Evolutionary conservation across 2,113 vertebrate genomes (phyloP).

Genomic region (Chaetodon trifascialis): DNA sequence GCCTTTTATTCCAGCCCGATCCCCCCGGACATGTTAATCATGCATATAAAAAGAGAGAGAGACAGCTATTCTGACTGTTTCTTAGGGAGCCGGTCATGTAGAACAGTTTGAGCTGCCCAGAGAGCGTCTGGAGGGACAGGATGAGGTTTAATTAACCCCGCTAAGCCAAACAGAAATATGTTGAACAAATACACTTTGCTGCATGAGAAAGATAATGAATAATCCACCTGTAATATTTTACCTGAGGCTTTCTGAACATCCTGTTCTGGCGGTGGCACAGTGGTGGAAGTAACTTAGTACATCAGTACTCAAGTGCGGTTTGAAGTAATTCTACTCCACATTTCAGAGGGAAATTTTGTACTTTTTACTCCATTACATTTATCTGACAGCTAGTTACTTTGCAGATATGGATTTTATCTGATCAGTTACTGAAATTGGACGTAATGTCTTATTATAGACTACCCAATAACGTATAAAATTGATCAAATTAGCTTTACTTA

Average conservation of each 20-base stretch:
- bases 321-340: background rate
- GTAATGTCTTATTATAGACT: background rate
- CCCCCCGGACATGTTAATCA: constrained; percentile 55
- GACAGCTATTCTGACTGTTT: constrained; percentile 26
- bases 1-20: constrained; percentile 49
- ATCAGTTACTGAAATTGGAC: background rate
- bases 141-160: constrained; percentile 11
- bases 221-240: background rate
- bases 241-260: background rate
- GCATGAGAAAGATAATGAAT: background rate
- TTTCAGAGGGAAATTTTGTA: background rate
- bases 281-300: no score
- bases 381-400: background rate
- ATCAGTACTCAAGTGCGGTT: background rate
- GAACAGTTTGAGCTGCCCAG: constrained; percentile 23
- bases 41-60: constrained; percentile 39
- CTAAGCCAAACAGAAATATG: background rate
- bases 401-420: background rate
- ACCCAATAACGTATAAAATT: background rate
- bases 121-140: constrained; percentile 25
- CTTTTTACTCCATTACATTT: background rate
- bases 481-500: background rate
- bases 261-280: background rate
- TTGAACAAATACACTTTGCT: constrained; percentile 4
- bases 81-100: constrained; percentile 22